Evolutionary conservation across 2,113 vertebrate species (phyloP).

Genomic region (Nanger granti): DNA sequence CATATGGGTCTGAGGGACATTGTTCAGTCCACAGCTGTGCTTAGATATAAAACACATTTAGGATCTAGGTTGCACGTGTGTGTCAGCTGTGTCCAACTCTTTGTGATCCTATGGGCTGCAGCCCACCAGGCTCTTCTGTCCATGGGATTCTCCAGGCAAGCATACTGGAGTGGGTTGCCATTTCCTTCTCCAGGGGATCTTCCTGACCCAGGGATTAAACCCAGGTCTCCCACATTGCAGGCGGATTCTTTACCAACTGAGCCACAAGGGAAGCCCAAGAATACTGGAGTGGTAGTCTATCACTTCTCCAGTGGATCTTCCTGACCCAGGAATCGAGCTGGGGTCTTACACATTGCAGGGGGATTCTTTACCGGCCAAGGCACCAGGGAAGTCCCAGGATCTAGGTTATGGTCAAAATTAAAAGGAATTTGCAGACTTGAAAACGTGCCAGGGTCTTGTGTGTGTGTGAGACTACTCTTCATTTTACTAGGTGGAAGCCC

Average conservation of each 20-base stretch:
- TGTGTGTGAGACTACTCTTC: background rate
- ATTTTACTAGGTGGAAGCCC: background rate
- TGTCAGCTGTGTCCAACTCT: background rate
- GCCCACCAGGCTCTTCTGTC: background rate
- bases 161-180: background rate
- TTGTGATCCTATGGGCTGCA: background rate
- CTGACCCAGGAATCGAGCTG: background rate
- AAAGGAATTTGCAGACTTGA: background rate
- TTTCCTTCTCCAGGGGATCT: background rate
- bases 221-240: background rate
- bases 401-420: background rate
- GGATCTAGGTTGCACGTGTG: rapidly evolving
- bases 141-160: background rate
- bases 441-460: background rate
- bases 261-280: background rate
- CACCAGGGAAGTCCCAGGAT: background rate
- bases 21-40: background rate
- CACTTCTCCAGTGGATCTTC: background rate
- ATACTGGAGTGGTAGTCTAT: background rate
- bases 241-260: background rate
- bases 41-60: background rate
- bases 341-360: background rate
- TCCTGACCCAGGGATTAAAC: background rate
- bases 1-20: background rate
- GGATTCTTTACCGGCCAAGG: background rate